These are phyloP conservation scores for Latrodectus geometricus DNA, from an alignment of 1,140 invertebrate genomes.

Conservation along the genomic window DNA sequence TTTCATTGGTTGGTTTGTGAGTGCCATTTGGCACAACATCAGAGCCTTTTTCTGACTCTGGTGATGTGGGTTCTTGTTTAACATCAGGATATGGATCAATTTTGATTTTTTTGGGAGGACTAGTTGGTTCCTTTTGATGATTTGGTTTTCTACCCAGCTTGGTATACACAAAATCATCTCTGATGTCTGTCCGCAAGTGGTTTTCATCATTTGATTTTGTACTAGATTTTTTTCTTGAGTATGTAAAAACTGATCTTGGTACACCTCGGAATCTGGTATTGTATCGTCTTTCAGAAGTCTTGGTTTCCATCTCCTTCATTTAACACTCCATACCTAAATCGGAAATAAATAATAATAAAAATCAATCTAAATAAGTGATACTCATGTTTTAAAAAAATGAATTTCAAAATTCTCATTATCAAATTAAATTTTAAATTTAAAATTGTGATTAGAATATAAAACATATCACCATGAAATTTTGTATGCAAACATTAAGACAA, in stretches of 20 bases:
- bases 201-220: conserved; percentile 54
- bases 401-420: too few relatives aligned
- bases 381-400: too few relatives aligned
- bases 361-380: too few relatives aligned
- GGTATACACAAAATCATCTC: conserved; percentile 57
- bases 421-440: too few relatives aligned
- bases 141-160: conserved; percentile 53
- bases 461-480: too few relatives aligned
- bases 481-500: too few relatives aligned
- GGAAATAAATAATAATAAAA: too few relatives aligned
- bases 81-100: background rate
- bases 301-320: conserved; percentile 57
- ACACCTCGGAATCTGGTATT: conserved; percentile 59
- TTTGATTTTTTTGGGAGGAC: conserved; percentile 54
- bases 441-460: too few relatives aligned
- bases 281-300: conserved; percentile 54
- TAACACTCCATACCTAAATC: conserved; percentile 49
- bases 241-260: conserved; percentile 53
- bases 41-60: conserved; percentile 16
- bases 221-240: conserved; percentile 49
- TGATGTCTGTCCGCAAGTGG: conserved; percentile 26
- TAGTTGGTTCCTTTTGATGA: conserved; percentile 6
- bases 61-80: conserved; percentile 18
- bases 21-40: conserved; percentile 35
- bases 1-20: conserved; percentile 14